Evolutionary conservation across 1,140 invertebrate species (phyloP), one percentile per base, ranked within the genome.

Genomic region (Sinella curviseta): DNA sequence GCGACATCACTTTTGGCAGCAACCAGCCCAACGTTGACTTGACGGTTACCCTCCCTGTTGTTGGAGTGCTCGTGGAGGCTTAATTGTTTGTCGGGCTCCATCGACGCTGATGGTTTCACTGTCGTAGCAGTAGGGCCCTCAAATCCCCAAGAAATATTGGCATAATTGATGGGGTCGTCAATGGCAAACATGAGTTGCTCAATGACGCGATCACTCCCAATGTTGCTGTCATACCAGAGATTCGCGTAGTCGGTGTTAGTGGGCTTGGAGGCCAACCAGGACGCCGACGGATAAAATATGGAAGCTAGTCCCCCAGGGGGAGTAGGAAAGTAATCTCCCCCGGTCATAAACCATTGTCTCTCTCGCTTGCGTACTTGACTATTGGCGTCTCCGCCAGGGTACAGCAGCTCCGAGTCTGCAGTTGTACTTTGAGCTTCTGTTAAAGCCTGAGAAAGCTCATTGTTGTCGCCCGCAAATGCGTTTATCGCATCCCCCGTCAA

Each of bases 161-260:
- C 28, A 16, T 57, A 30, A 67, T 76, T 54, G 16, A 55, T 33
- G 8, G 75, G 48, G 24, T 57, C 30, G 60, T 76, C 75, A 57
- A 57, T 28, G 1, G 39, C 34, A 74, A 81, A 84, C 83, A 84
- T 84, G n/a, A 84, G 80, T 84, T 90, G 90, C 84, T 94, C 92
- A 0, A 91, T 89, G 2, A 95, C 91, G 74, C 94, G 90, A 88
- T 92, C 93, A 77, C 86, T 87, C 39, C 87, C 84, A 39, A 84
- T 83, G 80, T 87, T 86, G 81, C 90, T 91, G 80, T 91, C 89
- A 0, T 91, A 91, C 88, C 91, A 93, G 1, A 92, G 84, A 48
- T 85, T 84, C 8, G 88, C 87, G 1, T 86, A 73, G 79, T 88
- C 86, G 82, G 85, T 85, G 1, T 89, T 88, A n/a, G 87, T 86